phyloP scores from a whole-genome alignment of 2,113 vertebrate genomes.

The Phalacrocorax pelagicus region DNA sequence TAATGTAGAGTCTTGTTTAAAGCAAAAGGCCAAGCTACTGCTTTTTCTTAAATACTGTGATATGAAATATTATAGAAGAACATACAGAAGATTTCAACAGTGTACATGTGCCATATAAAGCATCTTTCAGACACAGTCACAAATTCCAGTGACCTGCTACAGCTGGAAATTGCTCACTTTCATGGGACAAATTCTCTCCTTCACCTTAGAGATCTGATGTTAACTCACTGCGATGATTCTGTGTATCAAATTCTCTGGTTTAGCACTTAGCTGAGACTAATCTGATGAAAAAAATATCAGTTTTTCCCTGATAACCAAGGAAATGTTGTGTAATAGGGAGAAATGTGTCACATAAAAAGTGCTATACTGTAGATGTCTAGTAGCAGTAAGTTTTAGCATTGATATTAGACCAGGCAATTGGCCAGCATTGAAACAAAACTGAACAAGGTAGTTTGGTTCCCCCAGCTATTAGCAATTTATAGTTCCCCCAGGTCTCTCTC shows the following conservation, averaged over 20 bases:
- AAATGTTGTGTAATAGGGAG: neutral
- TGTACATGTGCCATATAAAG: neutral
- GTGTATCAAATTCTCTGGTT: neutral
- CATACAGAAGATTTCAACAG: neutral
- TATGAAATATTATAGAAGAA: neutral
- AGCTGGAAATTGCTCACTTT: neutral
- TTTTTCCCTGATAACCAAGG: neutral
- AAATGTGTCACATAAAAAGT: neutral
- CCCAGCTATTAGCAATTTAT: neutral
- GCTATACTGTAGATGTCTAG: neutral
- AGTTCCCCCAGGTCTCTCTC: neutral
- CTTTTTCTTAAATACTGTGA: neutral
- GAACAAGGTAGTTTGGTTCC: neutral
- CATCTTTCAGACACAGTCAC: neutral
- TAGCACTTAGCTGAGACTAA: neutral
- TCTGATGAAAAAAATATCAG: neutral
- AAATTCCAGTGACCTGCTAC: neutral
- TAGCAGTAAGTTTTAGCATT: neutral
- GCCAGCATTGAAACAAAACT: neutral
- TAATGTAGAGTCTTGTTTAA: neutral
- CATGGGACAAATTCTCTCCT: neutral
- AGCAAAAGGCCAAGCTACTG: neutral
- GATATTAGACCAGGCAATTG: neutral
- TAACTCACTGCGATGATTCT: neutral
- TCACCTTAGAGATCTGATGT: neutral